Base-by-base conservation (phyloP, 2,888 invertebrate species). In the Ariolimax columbianus region DNA sequence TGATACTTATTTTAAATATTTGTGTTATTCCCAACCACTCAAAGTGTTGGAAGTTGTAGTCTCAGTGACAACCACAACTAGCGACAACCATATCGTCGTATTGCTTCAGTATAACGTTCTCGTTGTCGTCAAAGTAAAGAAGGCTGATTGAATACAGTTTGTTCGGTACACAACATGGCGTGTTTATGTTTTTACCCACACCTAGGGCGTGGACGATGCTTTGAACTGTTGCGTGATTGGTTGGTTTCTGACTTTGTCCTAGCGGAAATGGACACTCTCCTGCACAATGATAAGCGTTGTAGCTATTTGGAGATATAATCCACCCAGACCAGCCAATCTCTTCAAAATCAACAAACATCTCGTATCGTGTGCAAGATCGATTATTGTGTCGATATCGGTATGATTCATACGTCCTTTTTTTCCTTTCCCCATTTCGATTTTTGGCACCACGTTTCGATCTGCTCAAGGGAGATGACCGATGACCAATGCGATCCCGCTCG, bases 21-120 rank as follows among this genome's bases (percentile, higher is more conserved):
- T n/a, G n/a, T n/a, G n/a, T n/a, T n/a, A n/a, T n/a, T n/a, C n/a
- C n/a, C n/a, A n/a, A n/a, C n/a, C n/a, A n/a, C n/a, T n/a, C n/a
- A n/a, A n/a, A n/a, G n/a, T n/a, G n/a, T n/a, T n/a, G n/a, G n/a
- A n/a, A n/a, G n/a, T n/a, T n/a, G n/a, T n/a, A n/a, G n/a, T n/a
- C n/a, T 84, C 83, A 94, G 87, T 94, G 93, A 85, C 96, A 96
- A 9, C 96, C 96, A 92, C 96, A 96, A 88, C 95, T 94, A n/a
- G 95, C 95, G 0, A 95, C 96, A 36, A 96, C 95, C 96, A 96
- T 96, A 88, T 96, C 95, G 83, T 95, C 95, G 90, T 96, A 96
- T 89, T 95, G 95, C 91, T 96, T 96, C 19, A 96, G 94, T 17
- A 96, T 95, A 70, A 96, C 95, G 91, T 96, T 96, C 81, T 95